A percentile compares a stretch with the other conserved stretches of the same genome.
These are phyloP conservation scores for Bombus terrestris DNA, from an alignment of 1,140 invertebrate species.

Conservation along the genomic window DNA sequence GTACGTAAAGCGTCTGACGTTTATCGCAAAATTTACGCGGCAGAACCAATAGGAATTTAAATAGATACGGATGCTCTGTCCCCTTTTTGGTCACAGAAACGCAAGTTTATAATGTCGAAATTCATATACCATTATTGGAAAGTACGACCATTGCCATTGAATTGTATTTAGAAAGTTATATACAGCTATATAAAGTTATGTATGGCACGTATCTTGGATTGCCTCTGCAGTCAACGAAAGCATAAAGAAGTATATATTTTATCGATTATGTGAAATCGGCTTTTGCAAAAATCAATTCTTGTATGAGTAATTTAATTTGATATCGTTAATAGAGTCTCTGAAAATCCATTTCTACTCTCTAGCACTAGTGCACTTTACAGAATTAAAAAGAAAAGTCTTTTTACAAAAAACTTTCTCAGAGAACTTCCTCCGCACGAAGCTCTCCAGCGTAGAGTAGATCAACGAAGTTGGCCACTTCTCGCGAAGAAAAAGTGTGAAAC, in stretches of 20 bases:
- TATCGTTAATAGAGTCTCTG: neutral
- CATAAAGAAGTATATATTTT: neutral
- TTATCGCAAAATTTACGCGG: constrained; percentile 39
- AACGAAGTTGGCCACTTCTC: neutral
- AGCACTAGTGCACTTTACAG: neutral
- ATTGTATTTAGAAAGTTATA: neutral
- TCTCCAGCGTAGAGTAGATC: neutral
- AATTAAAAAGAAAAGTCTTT: neutral
- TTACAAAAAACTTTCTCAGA: neutral
- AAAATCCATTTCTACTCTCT: neutral
- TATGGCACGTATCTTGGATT: neutral
- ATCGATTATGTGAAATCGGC: neutral
- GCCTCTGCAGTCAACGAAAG: neutral
- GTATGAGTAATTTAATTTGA: too few relatives aligned
- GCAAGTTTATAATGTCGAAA: neutral
- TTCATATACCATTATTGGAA: neutral
- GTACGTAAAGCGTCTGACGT: constrained; percentile 23
- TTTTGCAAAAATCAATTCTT: neutral
- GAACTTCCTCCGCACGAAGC: neutral
- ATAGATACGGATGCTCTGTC: neutral
- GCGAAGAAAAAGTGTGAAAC: neutral
- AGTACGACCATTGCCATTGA: neutral
- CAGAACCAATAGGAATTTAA: constrained; percentile 2
- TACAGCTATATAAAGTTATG: neutral
- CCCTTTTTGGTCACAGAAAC: neutral